Conservation (phyloP, 2,113 vertebrate genomes). For the Poeciliopsis retropinna region DNA sequence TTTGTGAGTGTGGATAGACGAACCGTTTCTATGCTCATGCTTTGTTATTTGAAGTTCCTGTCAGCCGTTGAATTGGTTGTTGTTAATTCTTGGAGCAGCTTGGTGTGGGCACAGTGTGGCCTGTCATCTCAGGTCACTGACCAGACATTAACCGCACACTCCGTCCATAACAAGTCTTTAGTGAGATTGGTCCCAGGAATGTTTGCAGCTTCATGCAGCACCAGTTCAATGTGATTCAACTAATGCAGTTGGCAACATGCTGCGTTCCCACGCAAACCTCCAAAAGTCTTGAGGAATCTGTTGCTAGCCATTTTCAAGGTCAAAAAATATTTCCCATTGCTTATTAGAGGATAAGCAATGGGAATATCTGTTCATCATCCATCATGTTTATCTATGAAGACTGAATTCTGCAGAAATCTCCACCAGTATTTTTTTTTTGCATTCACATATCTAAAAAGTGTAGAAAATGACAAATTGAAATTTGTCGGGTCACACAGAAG, state of each 20-base stretch:
- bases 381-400: no score
- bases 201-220: not conserved
- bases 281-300: not conserved
- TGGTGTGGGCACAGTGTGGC: not conserved
- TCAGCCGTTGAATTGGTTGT: not conserved
- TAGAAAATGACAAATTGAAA: no score
- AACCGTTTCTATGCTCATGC: not conserved
- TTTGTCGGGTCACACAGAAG: no score
- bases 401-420: no score
- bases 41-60: not conserved
- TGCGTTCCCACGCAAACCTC: not conserved
- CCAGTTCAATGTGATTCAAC: not conserved
- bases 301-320: not conserved
- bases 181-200: not conserved
- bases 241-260: not conserved
- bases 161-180: not conserved
- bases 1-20: slow-evolving; percentile 2
- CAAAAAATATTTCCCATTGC: not conserved
- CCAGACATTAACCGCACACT: not conserved
- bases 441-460: no score
- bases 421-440: no score
- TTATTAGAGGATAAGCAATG: no score
- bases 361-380: no score
- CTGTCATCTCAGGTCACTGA: not conserved
- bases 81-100: not conserved